Percentiles rank a stretch among this genome's conserved stretches.
phyloP scores from a whole-genome alignment of 2,888 invertebrate species.

The Agrotis segetum region DNA sequence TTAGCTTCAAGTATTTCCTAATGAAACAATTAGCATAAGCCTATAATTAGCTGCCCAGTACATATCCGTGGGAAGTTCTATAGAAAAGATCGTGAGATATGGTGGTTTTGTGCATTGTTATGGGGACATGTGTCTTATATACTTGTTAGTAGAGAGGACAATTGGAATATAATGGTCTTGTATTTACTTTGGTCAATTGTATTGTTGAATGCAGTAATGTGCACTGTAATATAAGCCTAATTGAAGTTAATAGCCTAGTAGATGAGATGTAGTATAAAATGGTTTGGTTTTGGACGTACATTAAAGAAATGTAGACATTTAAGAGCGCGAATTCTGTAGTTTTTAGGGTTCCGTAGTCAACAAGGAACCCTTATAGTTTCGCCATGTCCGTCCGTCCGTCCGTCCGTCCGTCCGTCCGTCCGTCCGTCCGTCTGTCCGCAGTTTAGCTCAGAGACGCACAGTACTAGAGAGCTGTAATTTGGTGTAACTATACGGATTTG shows the following conservation, averaged over 20 bases:
- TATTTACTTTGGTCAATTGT: conserved; percentile 33
- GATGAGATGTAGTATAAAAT: too few relatives aligned
- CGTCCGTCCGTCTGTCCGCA: too few relatives aligned
- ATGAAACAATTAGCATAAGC: conserved; percentile 39
- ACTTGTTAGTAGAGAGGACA: conserved; percentile 13
- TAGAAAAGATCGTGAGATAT: conserved; percentile 54
- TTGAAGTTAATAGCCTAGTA: too few relatives aligned
- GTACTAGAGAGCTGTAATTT: too few relatives aligned
- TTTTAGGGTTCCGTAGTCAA: too few relatives aligned
- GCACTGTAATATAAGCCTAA: neutral
- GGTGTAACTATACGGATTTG: too few relatives aligned
- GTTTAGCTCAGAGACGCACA: too few relatives aligned
- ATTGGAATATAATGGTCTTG: conserved; percentile 25
- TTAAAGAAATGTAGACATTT: too few relatives aligned
- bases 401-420: too few relatives aligned
- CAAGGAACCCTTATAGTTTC: too few relatives aligned
- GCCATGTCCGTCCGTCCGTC: too few relatives aligned
- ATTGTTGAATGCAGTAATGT: conserved; percentile 21
- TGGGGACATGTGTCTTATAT: conserved; percentile 30
- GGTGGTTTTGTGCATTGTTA: conserved; percentile 37
- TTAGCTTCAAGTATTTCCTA: conserved; percentile 36
- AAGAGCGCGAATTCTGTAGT: too few relatives aligned
- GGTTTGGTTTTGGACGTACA: neutral
- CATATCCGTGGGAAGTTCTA: conserved; percentile 57
- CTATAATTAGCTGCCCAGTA: conserved; percentile 44